A percentile compares a stretch with the other conserved stretches of the same genome.
Evolutionary conservation across 2,113 vertebrate genomes (phyloP).

Genomic region (Ifrita kowaldi): DNA sequence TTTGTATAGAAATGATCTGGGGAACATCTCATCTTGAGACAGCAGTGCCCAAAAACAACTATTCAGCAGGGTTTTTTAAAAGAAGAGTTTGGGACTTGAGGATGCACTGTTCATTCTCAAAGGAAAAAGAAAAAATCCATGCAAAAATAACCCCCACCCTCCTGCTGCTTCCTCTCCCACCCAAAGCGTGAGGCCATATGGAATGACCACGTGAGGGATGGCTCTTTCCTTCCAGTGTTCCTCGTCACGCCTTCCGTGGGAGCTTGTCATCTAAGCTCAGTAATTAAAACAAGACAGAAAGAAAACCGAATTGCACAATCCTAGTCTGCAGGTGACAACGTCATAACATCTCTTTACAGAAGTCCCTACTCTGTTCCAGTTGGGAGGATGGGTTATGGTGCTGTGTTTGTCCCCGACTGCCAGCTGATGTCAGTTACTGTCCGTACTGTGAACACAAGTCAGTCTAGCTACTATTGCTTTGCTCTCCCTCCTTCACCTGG

Average conservation of each 20-base stretch:
- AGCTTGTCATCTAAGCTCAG: not conserved
- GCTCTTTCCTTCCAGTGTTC: not conserved
- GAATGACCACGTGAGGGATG: not conserved
- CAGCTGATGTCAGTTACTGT: slow-evolving; percentile 42
- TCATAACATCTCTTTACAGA: not conserved
- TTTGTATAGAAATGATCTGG: slow-evolving; percentile 75
- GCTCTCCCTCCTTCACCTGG: not conserved
- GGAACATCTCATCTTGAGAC: slow-evolving; percentile 51
- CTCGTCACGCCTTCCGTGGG: not conserved
- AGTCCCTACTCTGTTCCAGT: not conserved
- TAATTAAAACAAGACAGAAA: slow-evolving; percentile 4
- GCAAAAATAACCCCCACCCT: not conserved
- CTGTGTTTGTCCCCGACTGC: not conserved
- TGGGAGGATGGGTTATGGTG: not conserved
- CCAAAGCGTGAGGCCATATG: not conserved
- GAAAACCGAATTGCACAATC: slow-evolving; percentile 47
- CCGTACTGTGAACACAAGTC: not conserved
- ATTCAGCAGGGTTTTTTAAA: slow-evolving; percentile 32
- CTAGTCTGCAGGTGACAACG: slow-evolving; percentile 43
- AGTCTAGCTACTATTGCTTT: slow-evolving; percentile 17
- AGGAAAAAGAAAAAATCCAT: slow-evolving; percentile 22
- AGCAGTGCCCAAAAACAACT: slow-evolving; percentile 44
- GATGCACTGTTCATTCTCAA: slow-evolving; percentile 52
- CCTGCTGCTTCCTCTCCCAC: not conserved
- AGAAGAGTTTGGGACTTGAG: slow-evolving; percentile 49